phyloP scores from a whole-genome alignment of 2,797 vertebrate genomes.

The Sus cebifrons region DNA sequence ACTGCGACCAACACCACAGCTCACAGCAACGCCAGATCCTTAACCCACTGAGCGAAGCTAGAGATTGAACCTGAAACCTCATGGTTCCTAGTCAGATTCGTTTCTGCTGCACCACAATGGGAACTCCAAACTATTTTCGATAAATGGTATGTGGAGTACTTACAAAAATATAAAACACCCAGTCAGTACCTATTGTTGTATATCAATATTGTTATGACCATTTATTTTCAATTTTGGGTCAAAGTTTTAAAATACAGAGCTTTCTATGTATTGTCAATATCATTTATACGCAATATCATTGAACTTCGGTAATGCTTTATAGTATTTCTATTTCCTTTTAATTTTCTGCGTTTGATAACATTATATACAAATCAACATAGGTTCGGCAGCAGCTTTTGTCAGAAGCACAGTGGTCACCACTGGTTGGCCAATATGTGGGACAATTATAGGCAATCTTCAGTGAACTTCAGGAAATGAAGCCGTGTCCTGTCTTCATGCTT shows the following conservation, averaged over 20 bases:
- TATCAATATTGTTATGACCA: not conserved
- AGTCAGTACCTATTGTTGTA: not conserved
- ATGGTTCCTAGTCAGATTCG: too few species aligned
- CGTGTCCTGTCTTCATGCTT: not conserved
- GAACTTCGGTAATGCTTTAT: not conserved
- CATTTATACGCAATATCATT: not conserved
- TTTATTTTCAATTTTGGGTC: slow-evolving; percentile 55
- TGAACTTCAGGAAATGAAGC: slow-evolving; percentile 43
- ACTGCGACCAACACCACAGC: too few species aligned
- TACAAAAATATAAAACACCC: not conserved
- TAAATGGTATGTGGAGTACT: not conserved
- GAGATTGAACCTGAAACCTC: too few species aligned
- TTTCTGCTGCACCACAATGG: too few species aligned
- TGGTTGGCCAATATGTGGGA: accelerated
- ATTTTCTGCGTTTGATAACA: not conserved
- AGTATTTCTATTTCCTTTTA: not conserved
- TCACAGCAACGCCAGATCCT: too few species aligned
- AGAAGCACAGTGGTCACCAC: not conserved
- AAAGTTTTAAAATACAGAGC: slow-evolving; percentile 45
- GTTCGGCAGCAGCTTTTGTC: not conserved
- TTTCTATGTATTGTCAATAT: not conserved
- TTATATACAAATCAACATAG: not conserved
- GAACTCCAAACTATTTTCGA: too few species aligned
- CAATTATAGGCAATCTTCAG: not conserved
- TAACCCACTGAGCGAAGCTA: too few species aligned